Base-by-base conservation (phyloP, 1,140 invertebrate species). In the Holcopasites calliopsidis region DNA sequence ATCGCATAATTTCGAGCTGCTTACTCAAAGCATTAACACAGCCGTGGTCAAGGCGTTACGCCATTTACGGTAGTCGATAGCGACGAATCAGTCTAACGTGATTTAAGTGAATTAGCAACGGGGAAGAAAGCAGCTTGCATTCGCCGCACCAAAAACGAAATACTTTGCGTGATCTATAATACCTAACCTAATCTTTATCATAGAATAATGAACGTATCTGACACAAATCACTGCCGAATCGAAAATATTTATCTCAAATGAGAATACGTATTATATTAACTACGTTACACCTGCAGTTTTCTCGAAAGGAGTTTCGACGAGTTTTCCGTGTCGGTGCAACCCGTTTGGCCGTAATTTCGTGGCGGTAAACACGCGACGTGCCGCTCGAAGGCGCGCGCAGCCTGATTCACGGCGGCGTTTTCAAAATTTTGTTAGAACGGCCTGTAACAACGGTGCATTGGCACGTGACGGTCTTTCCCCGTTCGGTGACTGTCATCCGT, bases 381-480 rank as follows among this genome's bases (percentile, higher is more conserved):
- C 18, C 35, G 35, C 35, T 55, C 1, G 23, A 31, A 38, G 55
- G 50, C 35, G 35, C 26, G 40, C n/a, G n/a, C 38, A 31, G 18
- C 28, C 38, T 38, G 31, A 38, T 71, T 42, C 31, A 28, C 38
- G 3, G 44, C 6, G 26, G 31, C 13, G 40, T 79, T 80, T 79
- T 74, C 62, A 44, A 80, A 69, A 79, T 78, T 78, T 23, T 57
- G 62, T 78, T 35, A 77, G 57, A 40, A 23, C 33, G 35, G 28
- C 28, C 5, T 10, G 58, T 31, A 64, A 76, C 61, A 70, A 55
- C 58, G 66, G 33, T 18, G 77, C 68, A 61, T n/a, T 42, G 28
- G 18, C 28, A 55, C 44, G 77, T 80, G 47, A 77, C 64, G 52
- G 77, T 49, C 68, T 77, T 77, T 72, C 28, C 40, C 73, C 49